Evolutionary conservation across 1,140 invertebrate genomes (phyloP), one percentile per base, ranked within the genome.

Genomic region (Drosophila subobscura): DNA sequence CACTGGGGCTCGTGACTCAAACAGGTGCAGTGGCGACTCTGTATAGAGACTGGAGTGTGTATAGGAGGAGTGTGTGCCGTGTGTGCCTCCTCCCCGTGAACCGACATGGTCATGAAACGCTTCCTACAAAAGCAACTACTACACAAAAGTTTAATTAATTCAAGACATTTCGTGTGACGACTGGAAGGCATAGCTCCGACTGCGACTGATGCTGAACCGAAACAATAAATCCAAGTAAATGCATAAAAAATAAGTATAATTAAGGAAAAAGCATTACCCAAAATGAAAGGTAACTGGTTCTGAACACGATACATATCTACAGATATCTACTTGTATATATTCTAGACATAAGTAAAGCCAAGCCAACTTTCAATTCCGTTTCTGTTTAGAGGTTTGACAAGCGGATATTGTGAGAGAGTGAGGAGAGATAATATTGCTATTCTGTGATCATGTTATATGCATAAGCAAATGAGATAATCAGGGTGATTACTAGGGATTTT

Each of bases 231-330:
- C 55, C 47, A 78, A 58, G 45, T 52, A 66, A 81, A 70, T 81
- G 73, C 59, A 68, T 68, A 70, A 73, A 77, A 78, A 71, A 59
- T 57, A 57, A 73, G 42, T 51, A 67, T 50, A 61, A 75, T 68
- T 57, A 25, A 59, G 63, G 42, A 56, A 46, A 63, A 58, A 50
- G 41, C 73, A 60, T 57, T 57, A 70, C 59, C 79, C 79, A 77
- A 78, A 83, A 83, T 77, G 79, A 83, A 83, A 83, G 79, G 79
- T 50, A 83, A 83, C 79, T 73, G 79, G 79, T 83, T 83, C 78
- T 81, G 76, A 56, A 64, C 50, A 70, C 7, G 40, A 59, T 57
- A 22, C 5, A 60, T 46, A 61, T 63, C 23, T 42, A 27, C 57
- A 4, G 0, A 0, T 20, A 20, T 20, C 16, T 42, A 20, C 10